These are phyloP conservation scores for Lepilemur ruficaudatus DNA, from an alignment of 2,797 vertebrate genomes.

Conservation along the genomic window DNA sequence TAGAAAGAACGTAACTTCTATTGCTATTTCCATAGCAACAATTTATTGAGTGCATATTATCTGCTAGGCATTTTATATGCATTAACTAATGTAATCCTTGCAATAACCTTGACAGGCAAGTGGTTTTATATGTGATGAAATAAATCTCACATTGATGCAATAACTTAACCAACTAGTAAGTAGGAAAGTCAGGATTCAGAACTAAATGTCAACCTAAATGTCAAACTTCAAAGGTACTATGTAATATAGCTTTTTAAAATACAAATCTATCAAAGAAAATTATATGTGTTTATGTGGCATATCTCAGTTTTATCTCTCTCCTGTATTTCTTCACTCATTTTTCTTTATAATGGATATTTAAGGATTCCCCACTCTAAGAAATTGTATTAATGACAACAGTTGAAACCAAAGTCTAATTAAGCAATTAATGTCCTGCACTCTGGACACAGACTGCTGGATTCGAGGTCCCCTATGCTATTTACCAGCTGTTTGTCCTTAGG, in stretches of 20 bases:
- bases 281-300: background rate
- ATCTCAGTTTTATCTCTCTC: background rate
- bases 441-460: background rate
- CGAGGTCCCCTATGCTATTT: background rate
- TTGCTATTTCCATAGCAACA: background rate
- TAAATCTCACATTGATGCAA: background rate
- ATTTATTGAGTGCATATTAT: background rate
- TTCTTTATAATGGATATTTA: background rate
- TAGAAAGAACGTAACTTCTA: background rate
- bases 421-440: background rate
- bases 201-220: background rate
- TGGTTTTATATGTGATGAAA: background rate
- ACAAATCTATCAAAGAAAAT: background rate
- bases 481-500: background rate
- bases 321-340: background rate
- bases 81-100: background rate
- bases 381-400: background rate
- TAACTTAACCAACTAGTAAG: background rate
- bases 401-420: background rate
- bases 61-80: background rate
- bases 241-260: background rate
- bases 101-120: background rate
- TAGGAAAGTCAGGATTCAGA: background rate
- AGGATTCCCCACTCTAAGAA: background rate
- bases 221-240: background rate